Base-by-base conservation (phyloP, 1,140 invertebrate species). In the Aphis craccivora region DNA sequence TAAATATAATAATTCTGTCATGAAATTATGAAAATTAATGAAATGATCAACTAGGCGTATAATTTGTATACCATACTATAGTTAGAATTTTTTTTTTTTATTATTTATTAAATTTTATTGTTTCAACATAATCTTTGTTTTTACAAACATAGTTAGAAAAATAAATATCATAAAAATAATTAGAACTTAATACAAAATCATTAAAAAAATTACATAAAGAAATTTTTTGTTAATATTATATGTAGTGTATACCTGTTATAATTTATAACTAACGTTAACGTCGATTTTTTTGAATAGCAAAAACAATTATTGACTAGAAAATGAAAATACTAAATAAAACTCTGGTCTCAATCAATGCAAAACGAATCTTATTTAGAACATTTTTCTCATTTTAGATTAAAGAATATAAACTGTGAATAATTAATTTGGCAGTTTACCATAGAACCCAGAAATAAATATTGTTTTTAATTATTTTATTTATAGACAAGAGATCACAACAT, bases 391-490 rank as follows among this genome's bases (percentile, higher is more conserved):
- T 76, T 76, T 76, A 76, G n/a, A 20, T 0, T 14, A 89, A 22
- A 51, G 11, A 8, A 37, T 51, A 25, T 51, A 23, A 76, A 23
- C 45, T 37, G 43, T 86, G n/a, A 53, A 60, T 40, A 23, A 55
- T 60, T 60, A 25, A 90, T 40, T 60, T 90, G 88, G 88, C 88
- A 60, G 88, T 60, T 90, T 55, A 43, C 88, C 88, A 90, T 40
- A 6, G 11, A 90, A 11, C 22, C 14, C 51, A 90, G 23, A 60
- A 60, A 60, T 60, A 90, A 40, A 60, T 90, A 60, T 40, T 60
- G 53, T 55, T 90, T 60, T 90, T 60, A 40, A 90, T 90, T 45
- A 60, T 90, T 25, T 55, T 90, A 90, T 90, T 60, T 90, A 90
- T 90, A 90, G 88, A 90, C 22, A 60, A 55, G 18, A 40, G 0